Percentiles rank a stretch among this genome's conserved stretches.
Evolutionary conservation across 2,113 vertebrate genomes (phyloP).

Genomic region (Melanocharis versteri): DNA sequence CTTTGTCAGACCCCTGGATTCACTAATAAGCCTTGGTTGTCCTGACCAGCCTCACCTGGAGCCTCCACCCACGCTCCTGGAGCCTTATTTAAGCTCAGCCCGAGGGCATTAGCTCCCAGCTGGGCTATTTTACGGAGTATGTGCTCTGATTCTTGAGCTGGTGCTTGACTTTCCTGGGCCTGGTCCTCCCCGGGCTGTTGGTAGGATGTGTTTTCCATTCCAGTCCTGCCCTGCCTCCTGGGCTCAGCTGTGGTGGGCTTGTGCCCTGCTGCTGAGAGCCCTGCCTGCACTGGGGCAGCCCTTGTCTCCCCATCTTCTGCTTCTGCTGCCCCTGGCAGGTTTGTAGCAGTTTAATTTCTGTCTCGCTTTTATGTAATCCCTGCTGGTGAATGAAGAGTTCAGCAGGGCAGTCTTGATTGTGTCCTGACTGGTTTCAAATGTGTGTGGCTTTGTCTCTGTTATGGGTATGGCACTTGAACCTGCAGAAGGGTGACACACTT

Average conservation of each 20-base stretch:
- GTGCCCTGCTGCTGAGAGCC: not conserved
- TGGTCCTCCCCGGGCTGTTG: not conserved
- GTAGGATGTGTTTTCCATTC: not conserved
- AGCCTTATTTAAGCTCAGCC: not conserved
- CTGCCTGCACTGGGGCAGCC: not conserved
- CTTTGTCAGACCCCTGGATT: not conserved
- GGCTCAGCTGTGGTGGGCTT: not conserved
- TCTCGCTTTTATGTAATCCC: not conserved
- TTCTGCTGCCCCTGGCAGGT: not conserved
- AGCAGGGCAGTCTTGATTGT: not conserved
- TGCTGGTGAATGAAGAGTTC: not conserved
- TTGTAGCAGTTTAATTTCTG: not conserved
- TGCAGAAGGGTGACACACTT: not conserved
- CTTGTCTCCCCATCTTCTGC: not conserved
- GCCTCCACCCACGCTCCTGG: not conserved
- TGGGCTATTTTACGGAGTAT: rapidly evolving
- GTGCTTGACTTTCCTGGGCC: not conserved
- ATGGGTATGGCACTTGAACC: rapidly evolving
- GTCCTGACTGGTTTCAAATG: not conserved
- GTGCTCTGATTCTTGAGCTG: not conserved
- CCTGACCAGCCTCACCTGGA: not conserved
- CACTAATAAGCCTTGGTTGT: not conserved
- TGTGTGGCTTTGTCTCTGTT: not conserved
- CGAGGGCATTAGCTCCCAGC: rapidly evolving
- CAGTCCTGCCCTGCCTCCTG: not conserved